Conservation (phyloP, 2,888 invertebrate genomes). For the Hypsopygia costalis region DNA sequence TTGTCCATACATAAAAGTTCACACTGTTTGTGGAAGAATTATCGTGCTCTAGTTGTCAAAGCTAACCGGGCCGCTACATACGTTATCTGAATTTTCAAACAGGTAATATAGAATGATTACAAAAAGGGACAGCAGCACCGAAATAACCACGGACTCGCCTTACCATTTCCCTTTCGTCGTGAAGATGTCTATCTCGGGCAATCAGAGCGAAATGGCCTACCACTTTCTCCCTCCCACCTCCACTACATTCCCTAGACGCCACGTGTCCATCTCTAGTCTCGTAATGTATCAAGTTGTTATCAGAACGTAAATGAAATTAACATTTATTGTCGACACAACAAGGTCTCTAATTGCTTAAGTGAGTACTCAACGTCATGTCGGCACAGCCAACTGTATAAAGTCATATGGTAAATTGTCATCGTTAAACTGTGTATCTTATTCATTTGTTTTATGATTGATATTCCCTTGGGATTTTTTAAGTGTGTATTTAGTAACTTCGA, state of each 20-base stretch:
- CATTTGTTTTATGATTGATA: constrained; percentile 27
- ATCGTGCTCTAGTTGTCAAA: neutral
- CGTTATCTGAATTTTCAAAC: neutral
- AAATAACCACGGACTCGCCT: constrained; percentile 52
- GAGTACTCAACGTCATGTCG: constrained; percentile 24
- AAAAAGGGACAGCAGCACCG: constrained; percentile 46
- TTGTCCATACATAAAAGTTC: no score
- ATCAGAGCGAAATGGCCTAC: constrained; percentile 44
- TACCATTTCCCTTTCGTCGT: constrained; percentile 64
- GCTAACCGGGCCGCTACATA: neutral
- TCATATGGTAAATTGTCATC: constrained; percentile 15
- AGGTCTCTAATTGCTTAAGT: constrained; percentile 50
- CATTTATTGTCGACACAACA: constrained; percentile 47
- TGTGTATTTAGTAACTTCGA: constrained; percentile 24
- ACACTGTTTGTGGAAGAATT: neutral
- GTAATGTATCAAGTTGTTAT: constrained; percentile 55
- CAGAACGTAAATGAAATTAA: constrained; percentile 48
- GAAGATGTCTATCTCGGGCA: constrained; percentile 62
- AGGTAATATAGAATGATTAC: constrained; percentile 28
- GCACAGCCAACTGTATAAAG: constrained; percentile 17
- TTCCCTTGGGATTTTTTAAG: constrained; percentile 21
- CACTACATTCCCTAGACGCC: constrained; percentile 55
- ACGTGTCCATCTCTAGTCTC: constrained; percentile 55
- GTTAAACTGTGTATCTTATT: constrained; percentile 33
- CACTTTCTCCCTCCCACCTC: constrained; percentile 44